Conservation (phyloP, 2,888 invertebrate genomes). For the Magallana nippona region DNA sequence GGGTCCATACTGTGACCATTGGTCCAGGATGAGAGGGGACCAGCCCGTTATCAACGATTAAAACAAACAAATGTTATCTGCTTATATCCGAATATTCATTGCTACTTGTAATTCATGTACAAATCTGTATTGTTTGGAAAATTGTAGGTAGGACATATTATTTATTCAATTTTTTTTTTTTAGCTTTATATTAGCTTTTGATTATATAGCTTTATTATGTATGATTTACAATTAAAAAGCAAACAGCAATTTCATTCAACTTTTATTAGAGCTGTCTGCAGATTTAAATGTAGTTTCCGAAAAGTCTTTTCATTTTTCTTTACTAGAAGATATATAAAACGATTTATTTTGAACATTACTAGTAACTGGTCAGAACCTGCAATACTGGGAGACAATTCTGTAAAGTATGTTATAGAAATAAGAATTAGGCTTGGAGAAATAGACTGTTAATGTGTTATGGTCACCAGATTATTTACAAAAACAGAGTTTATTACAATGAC, state of each 20-base stretch:
- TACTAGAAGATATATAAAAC: no score
- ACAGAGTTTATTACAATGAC: neutral
- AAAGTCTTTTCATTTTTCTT: no score
- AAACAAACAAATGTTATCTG: slow-evolving; percentile 10
- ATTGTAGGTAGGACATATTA: neutral
- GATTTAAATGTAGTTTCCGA: no score
- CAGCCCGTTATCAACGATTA: neutral
- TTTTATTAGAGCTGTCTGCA: no score
- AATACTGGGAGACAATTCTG: no score
- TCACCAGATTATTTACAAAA: slow-evolving; percentile 3
- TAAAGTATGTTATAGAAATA: no score
- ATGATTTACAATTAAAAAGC: no score
- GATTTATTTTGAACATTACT: no score
- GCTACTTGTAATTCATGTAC: slow-evolving; percentile 22
- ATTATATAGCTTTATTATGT: no score
- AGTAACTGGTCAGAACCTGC: no score
- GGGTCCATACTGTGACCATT: neutral
- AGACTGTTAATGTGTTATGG: neutral
- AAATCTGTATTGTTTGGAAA: neutral
- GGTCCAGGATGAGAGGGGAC: slow-evolving; percentile 24
- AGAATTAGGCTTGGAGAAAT: neutral
- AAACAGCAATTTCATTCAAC: no score
- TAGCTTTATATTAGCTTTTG: no score
- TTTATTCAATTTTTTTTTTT: neutral
- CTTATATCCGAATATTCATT: neutral